Evolutionary conservation across 2,113 vertebrate species (phyloP), one percentile per base, ranked within the genome.

Genomic region (Macaca mulatta): DNA sequence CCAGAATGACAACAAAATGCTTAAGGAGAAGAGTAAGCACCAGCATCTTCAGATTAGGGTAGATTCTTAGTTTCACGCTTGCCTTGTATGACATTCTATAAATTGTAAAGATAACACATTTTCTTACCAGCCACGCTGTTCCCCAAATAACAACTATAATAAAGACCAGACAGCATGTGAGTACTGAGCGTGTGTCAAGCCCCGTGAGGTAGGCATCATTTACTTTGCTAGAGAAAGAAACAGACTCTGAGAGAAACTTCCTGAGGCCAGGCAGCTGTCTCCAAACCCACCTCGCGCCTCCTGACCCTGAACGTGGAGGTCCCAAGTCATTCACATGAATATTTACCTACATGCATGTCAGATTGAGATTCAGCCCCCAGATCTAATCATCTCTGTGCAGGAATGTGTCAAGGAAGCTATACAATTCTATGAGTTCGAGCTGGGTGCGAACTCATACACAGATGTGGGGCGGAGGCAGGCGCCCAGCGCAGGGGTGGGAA

Each of bases 241-340:
- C n/a, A 40, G 45, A 25, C 16, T 45, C 70, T 43, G 5, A 25
- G 64, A 79, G 38, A 32, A 20, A 22, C 18, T 8, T 43, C 35
- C 82, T 35, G 30, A 18, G 6, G 25, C 17, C 8, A 45, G 30
- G 50, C 1, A 48, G 69, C 38, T 38, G 3, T 38, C 70, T 14
- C 10, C 7, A 38, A 3, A 38, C 38, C 38, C 38, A 38, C 0
- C 64, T 6, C 7, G 1, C 0, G 11, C 64, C 32, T 67, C 64
- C 64, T 6, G 12, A 32, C 13, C 30, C 30, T 67, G 30, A 32
- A 59, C 38, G 16, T 23, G 88, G 57, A 69, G 86, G 45, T 61
- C 17, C 4, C 32, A 16, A 14, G 27, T 48, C 6, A 11, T 43
- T 14, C 35, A 23, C 12, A 6, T 50, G 9, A 80, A 27, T 35